phyloP scores from a whole-genome alignment of 2,113 vertebrate species.

The Dissostichus mawsoni region DNA sequence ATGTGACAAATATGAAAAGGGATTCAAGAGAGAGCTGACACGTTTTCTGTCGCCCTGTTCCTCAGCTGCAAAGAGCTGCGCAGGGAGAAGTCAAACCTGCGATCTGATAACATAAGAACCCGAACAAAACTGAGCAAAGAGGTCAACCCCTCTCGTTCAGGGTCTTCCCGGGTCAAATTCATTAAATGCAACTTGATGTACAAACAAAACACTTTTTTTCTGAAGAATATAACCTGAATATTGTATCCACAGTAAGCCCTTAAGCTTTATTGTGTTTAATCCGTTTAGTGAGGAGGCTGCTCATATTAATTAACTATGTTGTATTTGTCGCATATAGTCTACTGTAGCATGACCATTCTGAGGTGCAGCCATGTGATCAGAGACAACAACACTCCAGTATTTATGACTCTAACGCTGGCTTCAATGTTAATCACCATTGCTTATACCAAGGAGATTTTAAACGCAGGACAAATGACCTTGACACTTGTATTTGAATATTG shows the following conservation, averaged over 20 bases:
- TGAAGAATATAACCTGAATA: slow-evolving; percentile 12
- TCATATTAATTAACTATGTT: too few relatives aligned
- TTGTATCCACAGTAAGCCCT: background rate
- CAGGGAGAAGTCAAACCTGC: slow-evolving; percentile 58
- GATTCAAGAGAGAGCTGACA: slow-evolving; percentile 65
- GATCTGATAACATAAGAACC: slow-evolving; percentile 53
- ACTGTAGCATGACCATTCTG: too few relatives aligned
- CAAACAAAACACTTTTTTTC: slow-evolving; percentile 27
- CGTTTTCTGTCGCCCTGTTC: slow-evolving; percentile 53
- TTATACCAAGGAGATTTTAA: slow-evolving; percentile 6
- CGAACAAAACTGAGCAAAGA: slow-evolving; percentile 26
- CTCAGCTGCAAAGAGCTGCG: slow-evolving; percentile 60
- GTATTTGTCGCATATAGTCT: too few relatives aligned
- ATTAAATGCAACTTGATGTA: slow-evolving; percentile 40
- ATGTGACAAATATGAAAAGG: slow-evolving; percentile 68
- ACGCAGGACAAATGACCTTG: slow-evolving; percentile 22
- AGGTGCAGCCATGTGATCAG: background rate
- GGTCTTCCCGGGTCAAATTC: slow-evolving; percentile 47
- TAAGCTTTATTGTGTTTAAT: too few relatives aligned
- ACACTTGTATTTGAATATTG: slow-evolving; percentile 36
- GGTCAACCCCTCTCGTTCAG: slow-evolving; percentile 7
- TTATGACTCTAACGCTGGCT: slow-evolving; percentile 22
- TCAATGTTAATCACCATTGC: background rate
- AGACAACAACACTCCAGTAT: background rate
- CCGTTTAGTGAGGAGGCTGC: too few relatives aligned